Base-by-base conservation (phyloP, 2,888 invertebrate species). In the Hymenopus coronatus region DNA sequence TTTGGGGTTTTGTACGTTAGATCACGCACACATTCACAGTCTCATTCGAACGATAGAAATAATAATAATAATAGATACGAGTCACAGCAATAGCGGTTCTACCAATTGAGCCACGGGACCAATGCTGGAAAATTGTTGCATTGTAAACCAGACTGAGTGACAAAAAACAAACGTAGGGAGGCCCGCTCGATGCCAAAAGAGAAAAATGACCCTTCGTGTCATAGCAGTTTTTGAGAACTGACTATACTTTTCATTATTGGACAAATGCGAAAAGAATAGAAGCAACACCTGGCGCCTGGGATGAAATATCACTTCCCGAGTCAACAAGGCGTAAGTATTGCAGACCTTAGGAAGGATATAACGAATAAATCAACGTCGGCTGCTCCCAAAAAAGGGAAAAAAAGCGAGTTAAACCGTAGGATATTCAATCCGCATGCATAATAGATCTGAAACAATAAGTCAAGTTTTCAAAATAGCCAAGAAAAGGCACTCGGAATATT, bases 241-340 rank as follows among this genome's bases (percentile, higher is more conserved):
- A 70, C 54, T 70, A 70, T 70, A 70, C 54, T 70, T 70, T 70
- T 70, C 54, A 70, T 70, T 70, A 70, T 70, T 20, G 20, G 54
- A 82, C 8, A 82, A 82, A 87, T 87, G 28, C 33, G 87, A 87
- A 87, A 40, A 87, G n/a, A 86, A 70, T 33, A 33, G 82, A 82
- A 20, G 82, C 28, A 82, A 15, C 87, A 87, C 87, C 87, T 87
- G 85, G 87, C 82, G 30, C 82, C 28, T n/a, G 25, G 85, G 28
- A 85, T 85, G 85, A 86, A 86, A 87, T 81, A 87, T 82, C 87
- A 87, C 82, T 87, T 87, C 25, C 82, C 87, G 40, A 82, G n/a
- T 20, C 87, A 30, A 28, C n/a, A 12, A 27, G 82, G 82, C 33
- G n/a, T 70, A 87, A 81, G 28, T 81, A 27, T 25, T 81, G 86